Evolutionary conservation across 2,888 invertebrate species (phyloP).

Genomic region (Patella caerulea): DNA sequence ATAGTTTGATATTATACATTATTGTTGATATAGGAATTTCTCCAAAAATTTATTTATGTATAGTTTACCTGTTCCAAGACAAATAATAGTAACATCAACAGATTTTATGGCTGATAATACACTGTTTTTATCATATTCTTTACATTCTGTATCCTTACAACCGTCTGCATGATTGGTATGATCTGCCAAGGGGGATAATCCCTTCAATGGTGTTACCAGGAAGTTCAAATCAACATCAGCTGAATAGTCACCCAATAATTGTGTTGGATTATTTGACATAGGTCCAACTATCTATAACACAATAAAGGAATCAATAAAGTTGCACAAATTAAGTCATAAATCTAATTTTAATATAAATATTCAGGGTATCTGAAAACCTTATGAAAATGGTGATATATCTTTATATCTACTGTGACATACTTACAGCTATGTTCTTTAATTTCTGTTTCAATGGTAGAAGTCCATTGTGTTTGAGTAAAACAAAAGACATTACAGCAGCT

Average conservation of each 20-base stretch:
- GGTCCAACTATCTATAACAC: slow-evolving; percentile 64
- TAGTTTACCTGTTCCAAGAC: slow-evolving; percentile 60
- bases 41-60: no score
- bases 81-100: slow-evolving; percentile 57
- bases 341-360: no score
- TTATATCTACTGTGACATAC: not conserved
- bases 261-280: slow-evolving; percentile 59
- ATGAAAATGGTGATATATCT: no score
- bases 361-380: no score
- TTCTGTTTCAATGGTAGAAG: slow-evolving; percentile 33
- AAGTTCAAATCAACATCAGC: slow-evolving; percentile 46
- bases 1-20: no score
- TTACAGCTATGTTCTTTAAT: slow-evolving; percentile 11
- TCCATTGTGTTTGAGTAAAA: slow-evolving; percentile 50
- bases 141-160: slow-evolving; percentile 51
- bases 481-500: slow-evolving; percentile 48
- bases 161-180: slow-evolving; percentile 50
- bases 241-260: slow-evolving; percentile 64
- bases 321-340: no score
- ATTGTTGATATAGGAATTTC: no score
- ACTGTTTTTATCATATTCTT: slow-evolving; percentile 41
- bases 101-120: slow-evolving; percentile 46
- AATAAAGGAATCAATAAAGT: not conserved
- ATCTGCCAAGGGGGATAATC: slow-evolving; percentile 44
- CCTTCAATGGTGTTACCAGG: slow-evolving; percentile 51